These are phyloP conservation scores for Chrysomela aeneicollis DNA, from an alignment of 2,888 invertebrate species.

Conservation along the genomic window DNA sequence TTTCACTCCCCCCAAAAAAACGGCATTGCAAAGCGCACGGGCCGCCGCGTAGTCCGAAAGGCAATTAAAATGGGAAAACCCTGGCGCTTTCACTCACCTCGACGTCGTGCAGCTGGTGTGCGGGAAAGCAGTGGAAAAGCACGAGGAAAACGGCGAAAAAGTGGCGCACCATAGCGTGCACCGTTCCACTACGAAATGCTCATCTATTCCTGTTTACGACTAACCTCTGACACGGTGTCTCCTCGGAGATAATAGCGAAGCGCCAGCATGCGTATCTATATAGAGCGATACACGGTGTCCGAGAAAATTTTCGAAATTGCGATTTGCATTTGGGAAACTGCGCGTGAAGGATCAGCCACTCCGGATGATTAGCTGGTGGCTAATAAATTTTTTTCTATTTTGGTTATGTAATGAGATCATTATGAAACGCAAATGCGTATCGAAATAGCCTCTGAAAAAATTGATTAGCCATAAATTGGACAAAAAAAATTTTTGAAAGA, in stretches of 20 bases:
- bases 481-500: no score
- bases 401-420: no score
- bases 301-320: background rate
- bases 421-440: no score
- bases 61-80: no score
- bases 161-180: conserved; percentile 51
- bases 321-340: no score
- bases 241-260: conserved; percentile 45
- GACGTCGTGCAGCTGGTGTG: conserved; percentile 17
- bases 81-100: conserved; percentile 25
- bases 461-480: no score
- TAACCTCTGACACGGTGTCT: conserved; percentile 54
- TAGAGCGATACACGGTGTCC: background rate
- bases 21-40: background rate
- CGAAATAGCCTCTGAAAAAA: no score
- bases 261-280: conserved; percentile 16
- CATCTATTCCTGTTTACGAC: conserved; percentile 54
- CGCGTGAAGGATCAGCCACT: no score
- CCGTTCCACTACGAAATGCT: conserved; percentile 53
- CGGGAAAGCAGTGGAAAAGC: conserved; percentile 28
- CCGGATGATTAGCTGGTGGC: no score
- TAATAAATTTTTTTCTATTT: no score
- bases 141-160: conserved; percentile 39
- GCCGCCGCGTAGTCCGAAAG: no score
- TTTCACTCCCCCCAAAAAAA: no score